Percentiles rank a stretch among this genome's conserved stretches.
Evolutionary conservation across 2,888 invertebrate species (phyloP).

Genomic region (Phoenoteleia sp.): DNA sequence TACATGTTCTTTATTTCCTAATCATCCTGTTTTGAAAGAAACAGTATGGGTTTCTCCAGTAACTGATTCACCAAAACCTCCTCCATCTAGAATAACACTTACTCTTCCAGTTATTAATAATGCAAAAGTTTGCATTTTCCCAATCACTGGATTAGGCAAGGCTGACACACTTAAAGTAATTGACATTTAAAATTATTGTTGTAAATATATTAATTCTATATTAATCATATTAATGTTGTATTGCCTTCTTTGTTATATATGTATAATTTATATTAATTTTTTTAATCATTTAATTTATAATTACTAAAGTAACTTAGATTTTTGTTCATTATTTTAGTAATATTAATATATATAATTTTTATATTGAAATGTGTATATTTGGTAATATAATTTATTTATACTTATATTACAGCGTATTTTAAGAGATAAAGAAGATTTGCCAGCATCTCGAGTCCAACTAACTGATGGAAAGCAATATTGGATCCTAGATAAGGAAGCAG

Average conservation of each 20-base stretch:
- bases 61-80: constrained; percentile 98
- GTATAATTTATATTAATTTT: too few relatives aligned
- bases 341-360: not conserved
- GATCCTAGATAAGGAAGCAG: constrained; percentile 85
- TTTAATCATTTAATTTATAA: too few relatives aligned
- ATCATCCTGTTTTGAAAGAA: constrained; percentile 90
- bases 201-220: too few relatives aligned
- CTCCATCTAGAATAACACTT: constrained; percentile 95
- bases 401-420: constrained; percentile 95
- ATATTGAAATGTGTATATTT: too few relatives aligned
- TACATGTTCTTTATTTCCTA: constrained; percentile 95
- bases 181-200: too few relatives aligned
- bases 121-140: constrained; percentile 94
- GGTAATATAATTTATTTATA: too few relatives aligned
- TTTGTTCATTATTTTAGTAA: constrained; percentile 2
- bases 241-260: too few relatives aligned
- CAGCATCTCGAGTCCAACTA: constrained; percentile 92
- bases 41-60: constrained; percentile 93
- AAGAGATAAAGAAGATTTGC: constrained; percentile 92
- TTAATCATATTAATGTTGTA: too few relatives aligned
- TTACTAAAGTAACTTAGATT: too few relatives aligned
- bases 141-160: constrained; percentile 94
- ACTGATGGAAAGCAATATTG: constrained; percentile 90
- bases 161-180: constrained; percentile 95
- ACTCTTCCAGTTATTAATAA: constrained; percentile 97